Percentiles rank a stretch among this genome's conserved stretches.
phyloP scores from a whole-genome alignment of 2,113 vertebrate species.

The Hemiscyllium ocellatum region DNA sequence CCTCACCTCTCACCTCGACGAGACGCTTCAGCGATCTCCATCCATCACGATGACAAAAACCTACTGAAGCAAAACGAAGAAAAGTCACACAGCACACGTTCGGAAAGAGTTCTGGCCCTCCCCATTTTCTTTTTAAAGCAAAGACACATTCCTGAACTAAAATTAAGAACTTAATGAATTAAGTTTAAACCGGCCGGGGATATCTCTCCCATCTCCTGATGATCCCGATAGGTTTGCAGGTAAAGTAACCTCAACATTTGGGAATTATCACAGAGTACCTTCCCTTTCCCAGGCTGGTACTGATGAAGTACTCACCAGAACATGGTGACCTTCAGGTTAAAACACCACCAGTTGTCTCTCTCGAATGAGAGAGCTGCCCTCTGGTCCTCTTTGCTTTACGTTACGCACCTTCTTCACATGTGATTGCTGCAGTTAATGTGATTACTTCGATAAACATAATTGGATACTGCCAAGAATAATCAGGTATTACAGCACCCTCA shows the following conservation, averaged over 20 bases:
- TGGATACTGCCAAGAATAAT: neutral
- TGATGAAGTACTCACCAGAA: no score
- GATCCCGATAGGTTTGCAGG: neutral
- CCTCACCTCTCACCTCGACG: neutral
- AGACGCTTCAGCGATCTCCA: neutral
- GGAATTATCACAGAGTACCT: neutral
- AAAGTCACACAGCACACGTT: neutral
- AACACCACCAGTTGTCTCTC: no score
- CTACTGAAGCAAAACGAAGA: neutral
- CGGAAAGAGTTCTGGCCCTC: neutral
- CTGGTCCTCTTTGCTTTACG: no score
- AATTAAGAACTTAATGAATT: neutral
- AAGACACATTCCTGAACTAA: neutral
- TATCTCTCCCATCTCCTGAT: neutral
- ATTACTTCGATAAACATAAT: neutral
- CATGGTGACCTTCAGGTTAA: no score
- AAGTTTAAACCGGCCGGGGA: neutral
- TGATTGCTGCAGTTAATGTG: no score
- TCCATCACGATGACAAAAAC: constrained; percentile 10
- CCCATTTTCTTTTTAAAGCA: neutral
- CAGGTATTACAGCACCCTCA: neutral
- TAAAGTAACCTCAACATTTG: neutral
- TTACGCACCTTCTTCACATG: neutral
- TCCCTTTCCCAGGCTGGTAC: neutral
- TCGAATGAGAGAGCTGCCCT: no score